Evolutionary conservation across 2,888 invertebrate genomes (phyloP).

Genomic region (Cheilosia grossa): DNA sequence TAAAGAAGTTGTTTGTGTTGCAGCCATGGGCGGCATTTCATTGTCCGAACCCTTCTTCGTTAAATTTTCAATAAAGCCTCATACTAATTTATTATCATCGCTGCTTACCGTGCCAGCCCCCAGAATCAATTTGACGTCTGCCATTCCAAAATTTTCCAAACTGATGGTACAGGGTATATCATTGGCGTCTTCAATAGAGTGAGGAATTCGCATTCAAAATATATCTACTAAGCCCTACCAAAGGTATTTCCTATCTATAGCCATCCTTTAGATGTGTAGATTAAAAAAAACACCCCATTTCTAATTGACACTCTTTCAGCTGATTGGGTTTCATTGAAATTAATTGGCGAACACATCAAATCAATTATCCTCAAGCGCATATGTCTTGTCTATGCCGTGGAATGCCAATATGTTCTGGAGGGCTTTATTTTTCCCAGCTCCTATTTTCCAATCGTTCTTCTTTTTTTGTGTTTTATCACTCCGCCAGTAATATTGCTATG

Average conservation of each 20-base stretch:
- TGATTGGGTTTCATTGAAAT: constrained; percentile 35
- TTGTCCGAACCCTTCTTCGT: too few species aligned
- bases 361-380: constrained; percentile 16
- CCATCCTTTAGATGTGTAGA: neutral
- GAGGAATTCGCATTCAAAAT: too few species aligned
- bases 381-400: neutral
- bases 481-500: neutral
- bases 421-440: neutral
- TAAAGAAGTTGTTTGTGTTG: too few species aligned
- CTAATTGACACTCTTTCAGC: constrained; percentile 33
- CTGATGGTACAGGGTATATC: too few species aligned
- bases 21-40: too few species aligned
- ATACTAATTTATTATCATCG: too few species aligned
- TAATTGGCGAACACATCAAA: constrained; percentile 39
- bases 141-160: too few species aligned
- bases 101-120: too few species aligned
- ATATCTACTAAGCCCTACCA: too few species aligned
- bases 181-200: too few species aligned
- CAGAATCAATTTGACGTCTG: too few species aligned
- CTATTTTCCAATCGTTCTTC: neutral
- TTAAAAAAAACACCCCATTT: neutral
- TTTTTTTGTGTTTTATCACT: neutral
- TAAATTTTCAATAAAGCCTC: too few species aligned
- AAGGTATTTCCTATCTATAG: neutral
- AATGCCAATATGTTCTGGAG: constrained; percentile 8